Base-by-base conservation (phyloP, 1,140 invertebrate species). In the Zaprionus ghesquierei region DNA sequence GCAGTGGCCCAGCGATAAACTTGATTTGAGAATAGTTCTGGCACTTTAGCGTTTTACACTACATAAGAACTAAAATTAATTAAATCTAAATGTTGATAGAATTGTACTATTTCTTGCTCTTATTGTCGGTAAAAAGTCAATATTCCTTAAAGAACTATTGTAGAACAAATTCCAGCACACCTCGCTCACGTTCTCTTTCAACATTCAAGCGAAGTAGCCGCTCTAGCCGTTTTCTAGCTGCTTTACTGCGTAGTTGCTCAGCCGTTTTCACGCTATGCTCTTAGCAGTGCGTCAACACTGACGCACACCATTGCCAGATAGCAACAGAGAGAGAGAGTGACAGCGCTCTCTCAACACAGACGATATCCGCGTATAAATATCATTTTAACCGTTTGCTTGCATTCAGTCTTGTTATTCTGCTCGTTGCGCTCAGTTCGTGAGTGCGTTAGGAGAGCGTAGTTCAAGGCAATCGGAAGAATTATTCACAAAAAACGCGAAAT, bases 341-440 rank as follows among this genome's bases (percentile, higher is more conserved):
- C 4, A 38, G 6, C 35, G 15, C 69, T 68, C 63, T 68, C 63
- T 46, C 25, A 60, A 63, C 12, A 22, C 4, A 12, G 53, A 22
- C 23, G 50, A 54, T 33, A 49, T 51, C 35, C 12, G 35, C 20
- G 27, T 35, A 72, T 72, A 58, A 72, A 72, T 72, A 72, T 72
- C 69, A 68, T 60, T 72, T 68, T 71, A 60, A 49, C 63, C 55
- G 63, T 68, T 68, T 60, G 35, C 25, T 15, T 54, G 33, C 18
- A 12, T 33, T 66, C 33, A 71, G 69, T 71, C 65, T 51, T 66
- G 62, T 66, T 71, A 25, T 66, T 58, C 54, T 66, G 54, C 54
- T 58, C 63, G 63, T 58, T 25, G 63, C 31, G 63, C 27, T 58
- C n/a, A 33, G 54, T 50, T 15, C 51, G 38, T 9, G 38, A 53